Percentiles rank a stretch among this genome's conserved stretches.
phyloP scores from a whole-genome alignment of 30 jellyfish, hydroid and myxozoan genomes.

The Rhopilema esculentum region DNA sequence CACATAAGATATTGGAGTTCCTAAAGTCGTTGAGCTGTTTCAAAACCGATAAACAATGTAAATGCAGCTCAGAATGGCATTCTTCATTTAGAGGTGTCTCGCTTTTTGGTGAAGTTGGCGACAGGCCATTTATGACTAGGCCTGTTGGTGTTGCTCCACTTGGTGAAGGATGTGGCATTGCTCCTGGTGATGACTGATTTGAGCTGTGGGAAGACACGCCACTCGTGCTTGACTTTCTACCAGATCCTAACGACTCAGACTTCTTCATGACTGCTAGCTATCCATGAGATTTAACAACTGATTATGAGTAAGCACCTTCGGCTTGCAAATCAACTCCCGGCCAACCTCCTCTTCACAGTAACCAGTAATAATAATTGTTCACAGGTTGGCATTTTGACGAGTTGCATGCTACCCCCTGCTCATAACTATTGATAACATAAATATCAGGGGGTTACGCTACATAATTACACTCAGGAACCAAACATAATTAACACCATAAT shows the following conservation, averaged over 20 bases:
- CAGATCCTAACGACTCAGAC: conserved; percentile 67
- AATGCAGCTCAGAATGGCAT: conserved; percentile 48
- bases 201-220: conserved; percentile 71
- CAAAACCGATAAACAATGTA: conserved; percentile 74
- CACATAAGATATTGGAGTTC: conserved; percentile 83
- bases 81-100: conserved; percentile 42
- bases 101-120: conserved; percentile 51
- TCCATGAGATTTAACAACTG: conserved; percentile 4
- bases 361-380: not conserved
- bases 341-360: not conserved
- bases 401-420: not conserved
- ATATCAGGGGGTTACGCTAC: not conserved
- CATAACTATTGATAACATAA: not conserved
- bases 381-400: not conserved
- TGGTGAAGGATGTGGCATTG: conserved; percentile 7
- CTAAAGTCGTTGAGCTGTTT: conserved; percentile 84
- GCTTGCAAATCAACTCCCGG: not conserved
- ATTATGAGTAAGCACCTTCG: not conserved
- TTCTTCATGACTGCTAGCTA: conserved; percentile 40
- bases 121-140: conserved; percentile 37
- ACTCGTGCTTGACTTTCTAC: conserved; percentile 72
- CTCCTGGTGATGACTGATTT: conserved; percentile 68
- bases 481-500: no score
- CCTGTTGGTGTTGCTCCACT: conserved; percentile 33
- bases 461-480: not conserved